Conservation (phyloP, 2,113 vertebrate genomes). For the Leucopsar rothschildi region DNA sequence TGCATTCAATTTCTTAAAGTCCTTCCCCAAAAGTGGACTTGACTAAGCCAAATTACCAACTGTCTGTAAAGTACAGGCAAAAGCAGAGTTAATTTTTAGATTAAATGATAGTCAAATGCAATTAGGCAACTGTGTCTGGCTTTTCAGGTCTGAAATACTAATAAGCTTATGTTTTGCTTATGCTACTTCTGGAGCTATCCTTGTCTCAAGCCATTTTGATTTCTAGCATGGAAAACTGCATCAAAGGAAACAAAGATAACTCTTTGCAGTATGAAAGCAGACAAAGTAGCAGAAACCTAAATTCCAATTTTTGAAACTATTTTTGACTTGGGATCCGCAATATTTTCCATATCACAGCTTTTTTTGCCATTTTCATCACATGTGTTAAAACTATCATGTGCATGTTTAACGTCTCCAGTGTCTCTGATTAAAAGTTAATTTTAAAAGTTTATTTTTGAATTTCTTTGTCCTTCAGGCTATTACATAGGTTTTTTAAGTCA, state of each 20-base stretch:
- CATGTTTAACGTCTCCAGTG: not conserved
- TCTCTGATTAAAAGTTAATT: not conserved
- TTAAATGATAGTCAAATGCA: not conserved
- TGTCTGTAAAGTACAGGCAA: not conserved
- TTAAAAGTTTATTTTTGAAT: not conserved
- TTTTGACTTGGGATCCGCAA: not conserved
- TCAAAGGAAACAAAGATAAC: not conserved
- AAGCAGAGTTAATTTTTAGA: not conserved
- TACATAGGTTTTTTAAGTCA: not conserved
- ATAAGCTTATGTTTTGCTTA: not conserved
- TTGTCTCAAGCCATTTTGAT: not conserved
- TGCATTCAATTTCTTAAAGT: not conserved
- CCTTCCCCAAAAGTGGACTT: not conserved
- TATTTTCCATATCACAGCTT: not conserved
- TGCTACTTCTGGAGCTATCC: not conserved
- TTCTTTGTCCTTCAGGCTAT: not conserved
- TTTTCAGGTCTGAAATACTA: not conserved
- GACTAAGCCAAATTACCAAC: not conserved
- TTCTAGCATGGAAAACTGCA: not conserved
- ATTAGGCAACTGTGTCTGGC: not conserved
- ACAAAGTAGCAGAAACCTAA: not conserved
- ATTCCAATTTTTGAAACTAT: not conserved
- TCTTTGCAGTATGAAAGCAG: not conserved
- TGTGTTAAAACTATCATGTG: not conserved
- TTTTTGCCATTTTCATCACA: not conserved